Conservation (phyloP, 2,113 vertebrate genomes). For the Jaculus jaculus region DNA sequence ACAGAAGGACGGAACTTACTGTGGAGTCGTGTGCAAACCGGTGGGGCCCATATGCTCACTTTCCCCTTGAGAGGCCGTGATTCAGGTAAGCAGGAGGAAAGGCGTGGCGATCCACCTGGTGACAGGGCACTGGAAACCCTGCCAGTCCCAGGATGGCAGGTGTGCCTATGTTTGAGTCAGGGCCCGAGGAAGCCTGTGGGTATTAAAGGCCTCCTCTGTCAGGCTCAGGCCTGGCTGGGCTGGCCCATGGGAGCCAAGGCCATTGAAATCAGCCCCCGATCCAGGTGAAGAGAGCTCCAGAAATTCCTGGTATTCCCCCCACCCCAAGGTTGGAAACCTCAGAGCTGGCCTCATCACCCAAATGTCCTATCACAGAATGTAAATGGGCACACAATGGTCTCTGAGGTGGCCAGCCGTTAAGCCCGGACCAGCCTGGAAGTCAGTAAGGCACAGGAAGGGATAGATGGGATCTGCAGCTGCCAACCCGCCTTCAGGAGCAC, state of each 20-base stretch:
- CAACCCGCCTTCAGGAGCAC: not conserved
- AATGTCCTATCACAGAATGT: too few species aligned
- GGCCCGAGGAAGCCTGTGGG: not conserved
- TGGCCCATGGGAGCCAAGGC: not conserved
- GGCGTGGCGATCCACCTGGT: rapidly evolving
- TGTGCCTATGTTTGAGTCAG: rapidly evolving
- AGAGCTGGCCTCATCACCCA: not conserved
- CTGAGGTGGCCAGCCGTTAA: rapidly evolving
- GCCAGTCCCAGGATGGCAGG: not conserved
- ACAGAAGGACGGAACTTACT: not conserved
- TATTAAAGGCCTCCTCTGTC: not conserved
- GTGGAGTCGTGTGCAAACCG: not conserved
- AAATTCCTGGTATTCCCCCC: too few species aligned
- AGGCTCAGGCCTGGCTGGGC: not conserved
- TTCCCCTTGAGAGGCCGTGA: not conserved
- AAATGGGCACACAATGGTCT: not conserved
- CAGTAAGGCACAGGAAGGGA: not conserved
- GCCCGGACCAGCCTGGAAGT: rapidly evolving
- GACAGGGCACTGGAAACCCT: not conserved
- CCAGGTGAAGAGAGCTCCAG: not conserved
- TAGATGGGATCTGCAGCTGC: rapidly evolving
- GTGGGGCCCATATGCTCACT: not conserved
- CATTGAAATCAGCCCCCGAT: too few species aligned
- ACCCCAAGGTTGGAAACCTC: not conserved
- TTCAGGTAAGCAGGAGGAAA: not conserved